Percentiles rank a stretch among this genome's conserved stretches.
Evolutionary conservation across 2,113 vertebrate genomes (phyloP).

Genomic region (Raja brachyura): DNA sequence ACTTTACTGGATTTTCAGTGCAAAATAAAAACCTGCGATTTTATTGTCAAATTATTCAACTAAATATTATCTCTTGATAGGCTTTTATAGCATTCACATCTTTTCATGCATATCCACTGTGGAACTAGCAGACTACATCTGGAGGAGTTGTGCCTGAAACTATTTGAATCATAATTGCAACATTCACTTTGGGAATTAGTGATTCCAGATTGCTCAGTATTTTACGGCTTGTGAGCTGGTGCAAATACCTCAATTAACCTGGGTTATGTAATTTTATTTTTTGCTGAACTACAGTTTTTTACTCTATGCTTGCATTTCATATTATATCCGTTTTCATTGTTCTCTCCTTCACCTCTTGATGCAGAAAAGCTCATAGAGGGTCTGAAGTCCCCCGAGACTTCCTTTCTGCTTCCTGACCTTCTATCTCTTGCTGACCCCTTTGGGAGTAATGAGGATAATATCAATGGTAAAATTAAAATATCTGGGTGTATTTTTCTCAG

Average conservation of each 20-base stretch:
- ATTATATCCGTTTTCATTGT: constrained; percentile 34
- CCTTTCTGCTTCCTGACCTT: constrained; percentile 77
- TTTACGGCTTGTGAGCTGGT: neutral
- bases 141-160: neutral
- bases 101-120: neutral
- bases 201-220: neutral
- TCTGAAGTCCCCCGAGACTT: constrained; percentile 80
- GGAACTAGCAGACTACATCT: neutral
- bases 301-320: neutral
- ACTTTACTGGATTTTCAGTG: neutral
- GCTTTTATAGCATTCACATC: neutral
- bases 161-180: neutral
- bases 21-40: neutral
- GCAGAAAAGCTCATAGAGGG: constrained; percentile 90
- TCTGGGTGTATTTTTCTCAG: neutral
- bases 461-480: constrained; percentile 47
- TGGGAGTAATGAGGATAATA: constrained; percentile 63
- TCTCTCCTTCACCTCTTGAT: constrained; percentile 23
- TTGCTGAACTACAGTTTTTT: neutral
- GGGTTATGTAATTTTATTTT: neutral
- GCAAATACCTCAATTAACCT: neutral
- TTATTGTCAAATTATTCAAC: neutral
- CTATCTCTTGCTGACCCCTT: constrained; percentile 80
- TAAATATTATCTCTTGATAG: neutral
- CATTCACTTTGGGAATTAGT: neutral